Percentiles rank a stretch among this genome's conserved stretches.
These are phyloP conservation scores for Spilogale gracilis DNA, from an alignment of 2,113 vertebrate species.

Conservation along the genomic window DNA sequence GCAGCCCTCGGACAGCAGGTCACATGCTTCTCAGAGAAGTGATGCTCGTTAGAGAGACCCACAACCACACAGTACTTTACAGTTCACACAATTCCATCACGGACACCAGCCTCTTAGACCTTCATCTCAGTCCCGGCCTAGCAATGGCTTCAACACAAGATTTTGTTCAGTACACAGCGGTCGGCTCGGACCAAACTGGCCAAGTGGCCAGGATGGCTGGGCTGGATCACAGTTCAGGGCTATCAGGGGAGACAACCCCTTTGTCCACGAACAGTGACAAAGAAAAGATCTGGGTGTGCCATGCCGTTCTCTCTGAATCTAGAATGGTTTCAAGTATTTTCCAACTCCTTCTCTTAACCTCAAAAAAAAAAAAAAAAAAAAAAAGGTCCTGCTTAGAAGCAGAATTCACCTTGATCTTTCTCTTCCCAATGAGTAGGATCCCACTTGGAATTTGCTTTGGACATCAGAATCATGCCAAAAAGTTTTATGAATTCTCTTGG, in stretches of 20 bases:
- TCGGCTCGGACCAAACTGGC: neutral
- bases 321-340: neutral
- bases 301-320: neutral
- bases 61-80: neutral
- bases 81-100: neutral
- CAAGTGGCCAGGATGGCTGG: neutral
- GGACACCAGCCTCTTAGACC: fast-evolving
- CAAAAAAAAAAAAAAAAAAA: neutral
- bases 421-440: neutral
- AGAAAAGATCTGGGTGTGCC: neutral
- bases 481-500: neutral
- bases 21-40: neutral
- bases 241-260: neutral
- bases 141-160: neutral
- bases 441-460: neutral
- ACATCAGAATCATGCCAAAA: neutral
- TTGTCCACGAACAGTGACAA: too few species aligned
- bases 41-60: neutral
- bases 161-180: neutral
- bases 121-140: neutral
- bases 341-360: neutral
- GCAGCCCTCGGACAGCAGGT: neutral
- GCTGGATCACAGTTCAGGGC: neutral
- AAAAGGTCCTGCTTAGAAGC: neutral
- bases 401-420: neutral